These are phyloP conservation scores for Drosophila pseudoananassae DNA, from an alignment of 1,140 invertebrate species.

Conservation along the genomic window DNA sequence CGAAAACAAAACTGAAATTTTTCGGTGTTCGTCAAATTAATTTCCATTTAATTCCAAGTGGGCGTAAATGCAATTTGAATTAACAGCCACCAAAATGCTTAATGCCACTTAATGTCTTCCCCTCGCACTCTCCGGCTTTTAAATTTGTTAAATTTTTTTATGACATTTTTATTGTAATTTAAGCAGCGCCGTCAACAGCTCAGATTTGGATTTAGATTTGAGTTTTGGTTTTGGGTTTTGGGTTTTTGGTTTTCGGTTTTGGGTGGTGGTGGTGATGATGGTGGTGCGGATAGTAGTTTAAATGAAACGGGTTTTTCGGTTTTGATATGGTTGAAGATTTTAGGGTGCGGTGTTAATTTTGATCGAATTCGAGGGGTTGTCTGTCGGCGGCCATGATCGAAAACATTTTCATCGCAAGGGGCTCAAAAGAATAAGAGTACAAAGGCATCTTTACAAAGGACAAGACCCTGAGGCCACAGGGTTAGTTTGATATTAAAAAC, in stretches of 20 bases:
- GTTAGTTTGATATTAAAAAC: background rate
- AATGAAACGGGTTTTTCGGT: constrained; percentile 21
- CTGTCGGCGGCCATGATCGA: constrained; percentile 24
- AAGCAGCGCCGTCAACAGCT: constrained; percentile 23
- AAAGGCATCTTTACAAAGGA: background rate
- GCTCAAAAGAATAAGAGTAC: background rate
- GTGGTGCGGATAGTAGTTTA: constrained; percentile 40
- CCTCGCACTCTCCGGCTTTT: constrained; percentile 19
- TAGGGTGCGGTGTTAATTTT: constrained; percentile 9
- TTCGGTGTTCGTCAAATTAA: constrained; percentile 68
- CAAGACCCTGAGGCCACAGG: constrained; percentile 10
- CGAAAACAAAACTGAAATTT: constrained; percentile 27
- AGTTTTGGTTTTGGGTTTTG: constrained; percentile 15
- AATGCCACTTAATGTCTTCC: constrained; percentile 42
- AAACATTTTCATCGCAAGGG: background rate
- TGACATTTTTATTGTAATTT: constrained; percentile 68
- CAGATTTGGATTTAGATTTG: constrained; percentile 22
- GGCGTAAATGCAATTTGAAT: constrained; percentile 81
- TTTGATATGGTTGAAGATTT: constrained; percentile 3
- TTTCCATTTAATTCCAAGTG: constrained; percentile 80
- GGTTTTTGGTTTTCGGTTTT: constrained; percentile 22
- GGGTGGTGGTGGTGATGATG: constrained; percentile 1
- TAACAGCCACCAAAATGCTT: constrained; percentile 63
- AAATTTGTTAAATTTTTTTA: constrained; percentile 54
- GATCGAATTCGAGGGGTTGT: constrained; percentile 16